Conservation (phyloP, 1,140 invertebrate species). For the Cyphomyrmex costatus region DNA sequence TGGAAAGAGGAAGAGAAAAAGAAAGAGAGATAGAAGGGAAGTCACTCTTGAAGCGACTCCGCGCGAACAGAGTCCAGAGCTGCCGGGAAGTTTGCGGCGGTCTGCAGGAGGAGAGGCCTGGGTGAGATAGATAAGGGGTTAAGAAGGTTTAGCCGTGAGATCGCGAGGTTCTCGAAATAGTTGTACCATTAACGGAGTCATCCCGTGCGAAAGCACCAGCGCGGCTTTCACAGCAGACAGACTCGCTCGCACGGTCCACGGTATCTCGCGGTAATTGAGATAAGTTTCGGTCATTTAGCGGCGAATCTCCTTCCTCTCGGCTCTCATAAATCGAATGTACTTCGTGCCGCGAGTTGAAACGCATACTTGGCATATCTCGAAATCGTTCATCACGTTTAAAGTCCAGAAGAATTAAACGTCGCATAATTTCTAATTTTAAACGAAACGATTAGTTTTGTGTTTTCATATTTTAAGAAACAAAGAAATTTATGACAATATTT, state of each 20-base stretch:
- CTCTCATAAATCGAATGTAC: constrained; percentile 38
- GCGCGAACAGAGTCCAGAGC: constrained; percentile 53
- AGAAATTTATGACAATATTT: background rate
- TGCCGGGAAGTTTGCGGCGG: constrained; percentile 58
- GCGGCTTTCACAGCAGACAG: constrained; percentile 41
- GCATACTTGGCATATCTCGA: constrained; percentile 12
- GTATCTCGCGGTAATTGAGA: constrained; percentile 76
- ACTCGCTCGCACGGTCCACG: constrained; percentile 66
- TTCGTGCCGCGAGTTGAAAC: constrained; percentile 31
- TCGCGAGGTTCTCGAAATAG: constrained; percentile 82
- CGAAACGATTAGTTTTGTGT: background rate
- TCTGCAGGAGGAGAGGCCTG: constrained; percentile 52
- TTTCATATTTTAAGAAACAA: background rate
- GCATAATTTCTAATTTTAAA: background rate
- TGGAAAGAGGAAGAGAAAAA: constrained; percentile 11
- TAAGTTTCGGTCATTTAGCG: constrained; percentile 59
- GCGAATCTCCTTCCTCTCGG: constrained; percentile 47
- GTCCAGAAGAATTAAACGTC: background rate
- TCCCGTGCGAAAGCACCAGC: constrained; percentile 72
- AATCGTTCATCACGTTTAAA: background rate
- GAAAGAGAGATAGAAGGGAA: constrained; percentile 15
- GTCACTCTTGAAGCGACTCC: constrained; percentile 47
- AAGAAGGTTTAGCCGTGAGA: constrained; percentile 80
- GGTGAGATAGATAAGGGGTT: constrained; percentile 81
- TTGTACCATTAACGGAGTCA: constrained; percentile 80